Evolutionary conservation across 1,140 invertebrate genomes (phyloP), one percentile per base, ranked within the genome.

Genomic region (Sycobia sp.): DNA sequence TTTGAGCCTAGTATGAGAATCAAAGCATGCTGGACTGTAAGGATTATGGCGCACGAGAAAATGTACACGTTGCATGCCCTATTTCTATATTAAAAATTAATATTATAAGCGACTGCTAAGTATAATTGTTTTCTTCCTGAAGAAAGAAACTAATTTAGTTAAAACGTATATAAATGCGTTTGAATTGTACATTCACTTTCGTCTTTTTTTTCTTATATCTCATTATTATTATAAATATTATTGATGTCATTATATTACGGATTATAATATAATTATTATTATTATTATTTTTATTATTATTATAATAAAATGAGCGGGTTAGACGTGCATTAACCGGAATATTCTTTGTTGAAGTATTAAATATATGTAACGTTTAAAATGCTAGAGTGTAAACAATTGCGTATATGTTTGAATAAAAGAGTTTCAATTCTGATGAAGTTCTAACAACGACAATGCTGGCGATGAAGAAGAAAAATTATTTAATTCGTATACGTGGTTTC

Each of bases 271-370:
- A 1, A 36, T 36, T 23, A 53, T 38, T 36, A 32, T 36, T 4
- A 46, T 49, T 13, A 38, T 38, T 46, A 53, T 43, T 16, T 34
- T 53, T 25, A 14, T 22, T 44, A 56, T 47, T 36, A 36, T 38
- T 38, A 50, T 38, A 23, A 9, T 38, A 27, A 20, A 29, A 63
- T 39, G 14, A 50, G 29, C 16, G 44, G 61, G 53, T 39, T 11
- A 55, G 51, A 54, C 32, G 46, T 18, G 47, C 46, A 50, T 29
- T 25, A 23, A 63, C 54, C 36, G 47, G 72, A 34, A 62, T 71
- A 67, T 67, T 67, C 61, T 71, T 70, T 70, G 62, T 73, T 70
- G 46, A 73, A 74, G 71, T 73, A 74, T 74, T 73, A 73, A 65
- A 68, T 61, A 59, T 22, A 66, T 36, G 47, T 64, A 64, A 51